Evolutionary conservation across 2,113 vertebrate genomes (phyloP).

Genomic region (Axis porcinus): DNA sequence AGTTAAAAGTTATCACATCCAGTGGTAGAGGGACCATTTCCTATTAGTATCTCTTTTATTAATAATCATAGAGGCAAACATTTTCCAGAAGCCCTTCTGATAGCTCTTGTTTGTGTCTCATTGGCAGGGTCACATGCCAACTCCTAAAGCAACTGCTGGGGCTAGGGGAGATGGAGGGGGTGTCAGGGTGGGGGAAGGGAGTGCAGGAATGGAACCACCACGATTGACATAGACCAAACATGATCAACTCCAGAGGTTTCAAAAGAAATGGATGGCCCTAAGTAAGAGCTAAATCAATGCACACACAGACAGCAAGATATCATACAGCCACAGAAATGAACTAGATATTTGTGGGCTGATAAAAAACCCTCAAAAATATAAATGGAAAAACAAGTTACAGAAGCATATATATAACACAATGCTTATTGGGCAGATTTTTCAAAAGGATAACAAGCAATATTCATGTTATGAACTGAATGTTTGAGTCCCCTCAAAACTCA

Average conservation of each 20-base stretch:
- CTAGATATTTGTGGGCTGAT: neutral
- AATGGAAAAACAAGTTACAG: neutral
- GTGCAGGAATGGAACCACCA: neutral
- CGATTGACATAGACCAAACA: neutral
- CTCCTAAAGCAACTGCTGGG: neutral
- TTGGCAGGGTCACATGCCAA: neutral
- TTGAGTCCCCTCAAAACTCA: neutral
- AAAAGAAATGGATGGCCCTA: neutral
- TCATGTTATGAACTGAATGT: neutral
- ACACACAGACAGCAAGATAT: neutral
- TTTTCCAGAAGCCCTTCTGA: neutral
- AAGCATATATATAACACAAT: neutral
- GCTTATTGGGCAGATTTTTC: neutral
- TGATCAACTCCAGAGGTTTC: neutral
- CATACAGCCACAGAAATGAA: neutral
- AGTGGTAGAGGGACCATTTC: neutral
- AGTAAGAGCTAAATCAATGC: neutral
- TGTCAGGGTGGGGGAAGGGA: fast-evolving
- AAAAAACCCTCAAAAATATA: neutral
- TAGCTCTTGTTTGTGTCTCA: neutral
- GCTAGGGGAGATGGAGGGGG: too few species aligned
- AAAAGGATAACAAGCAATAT: neutral
- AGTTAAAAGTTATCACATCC: neutral
- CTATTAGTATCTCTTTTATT: neutral
- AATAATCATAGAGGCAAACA: neutral